Evolutionary conservation across 35 echinoderm and acorn worm species (phyloP), one percentile per base, ranked within the genome.

Genomic region (Anneissia japonica): DNA sequence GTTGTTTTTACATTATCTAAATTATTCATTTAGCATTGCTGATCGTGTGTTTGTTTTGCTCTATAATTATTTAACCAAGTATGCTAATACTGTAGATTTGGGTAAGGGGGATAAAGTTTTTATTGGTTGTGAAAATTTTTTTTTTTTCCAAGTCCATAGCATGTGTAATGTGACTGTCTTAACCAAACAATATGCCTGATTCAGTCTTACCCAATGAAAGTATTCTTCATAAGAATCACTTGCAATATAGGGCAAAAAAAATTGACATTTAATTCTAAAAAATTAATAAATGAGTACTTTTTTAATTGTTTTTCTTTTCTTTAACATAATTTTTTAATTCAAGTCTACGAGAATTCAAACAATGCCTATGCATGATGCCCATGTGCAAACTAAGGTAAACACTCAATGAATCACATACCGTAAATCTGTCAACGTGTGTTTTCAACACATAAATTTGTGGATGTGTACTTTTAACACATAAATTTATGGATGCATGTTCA

Each of bases 321-420:
- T 38, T 82, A 26, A 6, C 26, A 64, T 16, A 64, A 3, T 19
- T 19, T 45, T 87, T 21, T 1, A 19, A 19, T 81, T 89, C 10
- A 77, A 92, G 93, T 43, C 83, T 23, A 64, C 87, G 28, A 41
- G 64, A 73, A 79, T 92, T 37, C 93, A 96, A 79, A 89, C 93
- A 4, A 86, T 89, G 72, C 84, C 93, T 80, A 92, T 87, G 14
- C 86, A 35, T 64, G 76, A 91, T 83, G 75, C 74, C 46, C 86
- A 84, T 41, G 77, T 87, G 29, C 93, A 96, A 77, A 96, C 93
- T 56, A 89, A 35, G 82, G 93, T 96, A 92, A 96, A 89, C 82
- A n/a, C n/a, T n/a, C n/a, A n/a, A n/a, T n/a, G n/a, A n/a, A n/a
- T n/a, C n/a, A n/a, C n/a, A n/a, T n/a, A n/a, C n/a, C n/a, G n/a